Conservation (phyloP, 2,797 vertebrate species). For the Clarias pachynema region DNA sequence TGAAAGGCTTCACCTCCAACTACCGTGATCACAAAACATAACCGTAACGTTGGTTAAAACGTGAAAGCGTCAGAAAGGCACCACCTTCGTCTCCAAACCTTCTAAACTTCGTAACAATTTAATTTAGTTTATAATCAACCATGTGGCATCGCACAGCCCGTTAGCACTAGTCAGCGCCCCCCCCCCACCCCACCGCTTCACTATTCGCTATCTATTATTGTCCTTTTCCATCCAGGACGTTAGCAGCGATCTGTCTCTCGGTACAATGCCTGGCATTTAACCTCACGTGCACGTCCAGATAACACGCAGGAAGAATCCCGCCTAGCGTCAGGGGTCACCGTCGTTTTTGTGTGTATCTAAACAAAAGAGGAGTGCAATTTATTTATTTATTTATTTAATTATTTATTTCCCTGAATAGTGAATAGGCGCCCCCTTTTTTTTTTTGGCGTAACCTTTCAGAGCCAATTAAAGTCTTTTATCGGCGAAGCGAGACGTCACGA, state of each 20-base stretch:
- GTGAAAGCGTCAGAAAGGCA: neutral
- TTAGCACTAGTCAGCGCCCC: neutral
- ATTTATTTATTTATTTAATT: neutral
- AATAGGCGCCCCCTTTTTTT: constrained; percentile 53
- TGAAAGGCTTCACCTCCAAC: neutral
- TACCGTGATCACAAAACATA: neutral
- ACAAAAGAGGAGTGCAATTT: constrained; percentile 40
- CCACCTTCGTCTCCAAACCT: neutral
- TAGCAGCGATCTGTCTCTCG: constrained; percentile 9
- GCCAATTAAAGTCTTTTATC: constrained; percentile 73
- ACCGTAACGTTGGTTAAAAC: neutral
- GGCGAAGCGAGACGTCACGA: constrained; percentile 43
- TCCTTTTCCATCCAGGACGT: neutral
- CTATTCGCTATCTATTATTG: neutral
- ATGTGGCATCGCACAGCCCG: neutral
- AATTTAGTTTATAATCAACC: neutral
- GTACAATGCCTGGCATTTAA: constrained; percentile 39
- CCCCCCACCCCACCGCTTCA: neutral
- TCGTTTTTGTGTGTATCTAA: neutral
- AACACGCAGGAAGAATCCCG: neutral
- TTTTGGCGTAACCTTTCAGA: constrained; percentile 73
- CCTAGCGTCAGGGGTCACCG: neutral
- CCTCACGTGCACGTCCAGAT: constrained; percentile 15
- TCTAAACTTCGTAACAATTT: neutral
- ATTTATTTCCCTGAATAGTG: constrained; percentile 6